Conservation (phyloP, 1,140 invertebrate genomes). For the Samia ricini region DNA sequence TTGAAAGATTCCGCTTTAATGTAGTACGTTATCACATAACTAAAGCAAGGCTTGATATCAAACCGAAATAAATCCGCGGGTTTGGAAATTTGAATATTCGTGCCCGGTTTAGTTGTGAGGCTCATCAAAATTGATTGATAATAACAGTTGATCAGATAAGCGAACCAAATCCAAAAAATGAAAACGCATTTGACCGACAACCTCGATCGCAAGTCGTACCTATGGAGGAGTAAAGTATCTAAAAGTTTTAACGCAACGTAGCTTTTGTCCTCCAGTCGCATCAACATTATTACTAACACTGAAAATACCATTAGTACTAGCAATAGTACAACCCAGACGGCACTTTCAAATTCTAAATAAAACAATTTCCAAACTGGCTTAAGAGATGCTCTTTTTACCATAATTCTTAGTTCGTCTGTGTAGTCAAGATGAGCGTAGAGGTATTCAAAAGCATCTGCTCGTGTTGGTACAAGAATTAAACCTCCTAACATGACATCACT, state of each 20-base stretch:
- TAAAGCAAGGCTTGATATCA: slow-evolving; percentile 36
- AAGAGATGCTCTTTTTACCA: slow-evolving; percentile 38
- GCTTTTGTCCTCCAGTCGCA: slow-evolving; percentile 33
- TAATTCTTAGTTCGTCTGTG: slow-evolving; percentile 37
- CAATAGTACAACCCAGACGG: slow-evolving; percentile 44
- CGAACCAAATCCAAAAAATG: slow-evolving; percentile 44
- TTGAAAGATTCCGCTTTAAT: neutral
- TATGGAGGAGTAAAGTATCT: slow-evolving; percentile 12
- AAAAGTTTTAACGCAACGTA: slow-evolving; percentile 24
- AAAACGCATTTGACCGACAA: slow-evolving; percentile 12
- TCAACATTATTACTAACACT: slow-evolving; percentile 26
- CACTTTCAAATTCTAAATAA: slow-evolving; percentile 41
- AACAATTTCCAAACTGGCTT: slow-evolving; percentile 37
- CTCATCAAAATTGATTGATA: slow-evolving; percentile 47
- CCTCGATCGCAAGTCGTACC: neutral
- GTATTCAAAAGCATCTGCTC: slow-evolving; percentile 39
- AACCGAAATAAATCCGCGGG: slow-evolving; percentile 29
- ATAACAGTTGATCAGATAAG: slow-evolving; percentile 44
- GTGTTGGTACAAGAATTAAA: slow-evolving; percentile 31
- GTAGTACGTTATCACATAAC: slow-evolving; percentile 22
- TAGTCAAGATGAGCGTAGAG: slow-evolving; percentile 33
- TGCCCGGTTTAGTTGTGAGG: slow-evolving; percentile 33
- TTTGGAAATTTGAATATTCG: slow-evolving; percentile 32
- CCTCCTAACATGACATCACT: slow-evolving; percentile 45
- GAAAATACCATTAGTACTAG: slow-evolving; percentile 31